Evolutionary conservation across 2,113 vertebrate genomes (phyloP).

Genomic region (Fregetta grallaria): DNA sequence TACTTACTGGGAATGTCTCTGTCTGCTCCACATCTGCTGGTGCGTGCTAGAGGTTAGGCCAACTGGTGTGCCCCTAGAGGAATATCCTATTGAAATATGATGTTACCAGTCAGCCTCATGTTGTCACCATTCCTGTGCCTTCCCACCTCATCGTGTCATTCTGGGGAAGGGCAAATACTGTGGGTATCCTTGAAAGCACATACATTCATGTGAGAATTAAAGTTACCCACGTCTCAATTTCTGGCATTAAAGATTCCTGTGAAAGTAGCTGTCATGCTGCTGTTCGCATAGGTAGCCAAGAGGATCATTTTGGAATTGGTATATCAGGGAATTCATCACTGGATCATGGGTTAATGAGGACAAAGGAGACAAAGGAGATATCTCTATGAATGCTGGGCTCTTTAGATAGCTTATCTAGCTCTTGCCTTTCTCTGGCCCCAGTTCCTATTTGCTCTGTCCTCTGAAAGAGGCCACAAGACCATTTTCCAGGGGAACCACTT

Average conservation of each 20-base stretch:
- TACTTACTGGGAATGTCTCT: neutral
- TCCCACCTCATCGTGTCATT: neutral
- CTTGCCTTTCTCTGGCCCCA: neutral
- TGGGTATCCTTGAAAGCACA: neutral
- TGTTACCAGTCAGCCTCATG: neutral
- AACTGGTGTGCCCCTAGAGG: neutral
- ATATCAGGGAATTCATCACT: neutral
- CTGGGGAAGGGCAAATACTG: neutral
- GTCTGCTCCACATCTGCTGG: neutral
- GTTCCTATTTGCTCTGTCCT: neutral
- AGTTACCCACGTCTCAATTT: neutral
- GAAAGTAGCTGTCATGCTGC: neutral
- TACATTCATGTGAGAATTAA: neutral
- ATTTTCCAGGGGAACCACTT: neutral
- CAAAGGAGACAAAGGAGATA: neutral
- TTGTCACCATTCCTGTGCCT: neutral
- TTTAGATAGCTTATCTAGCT: neutral
- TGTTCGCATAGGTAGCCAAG: neutral
- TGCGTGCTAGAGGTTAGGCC: neutral
- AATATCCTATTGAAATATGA: neutral
- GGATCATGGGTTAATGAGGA: neutral
- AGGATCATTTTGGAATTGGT: neutral
- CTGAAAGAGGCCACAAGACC: neutral
- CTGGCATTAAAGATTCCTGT: neutral
- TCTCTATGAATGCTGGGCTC: neutral